These are phyloP conservation scores for Nannoperca obscura DNA, from an alignment of 2,797 vertebrate species.

Conservation along the genomic window DNA sequence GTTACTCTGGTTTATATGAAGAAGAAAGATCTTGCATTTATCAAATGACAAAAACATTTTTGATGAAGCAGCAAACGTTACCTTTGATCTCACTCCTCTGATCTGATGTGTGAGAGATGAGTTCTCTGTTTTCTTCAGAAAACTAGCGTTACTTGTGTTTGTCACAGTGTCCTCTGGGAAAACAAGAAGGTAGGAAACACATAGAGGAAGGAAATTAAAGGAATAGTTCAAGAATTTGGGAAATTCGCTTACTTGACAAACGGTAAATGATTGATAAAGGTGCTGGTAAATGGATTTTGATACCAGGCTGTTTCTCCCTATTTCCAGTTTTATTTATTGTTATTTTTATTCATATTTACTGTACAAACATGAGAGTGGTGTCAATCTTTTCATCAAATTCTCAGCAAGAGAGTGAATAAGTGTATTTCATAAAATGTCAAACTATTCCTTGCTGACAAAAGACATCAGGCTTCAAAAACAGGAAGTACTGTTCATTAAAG, in stretches of 20 bases:
- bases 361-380: neutral
- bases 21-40: neutral
- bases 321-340: neutral
- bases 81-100: constrained; percentile 86
- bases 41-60: neutral
- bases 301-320: neutral
- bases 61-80: constrained; percentile 8
- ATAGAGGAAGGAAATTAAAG: neutral
- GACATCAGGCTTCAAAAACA: neutral
- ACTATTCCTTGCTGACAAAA: neutral
- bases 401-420: neutral
- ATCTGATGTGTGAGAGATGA: constrained; percentile 85
- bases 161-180: constrained; percentile 85
- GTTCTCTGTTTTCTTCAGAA: constrained; percentile 90
- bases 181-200: neutral
- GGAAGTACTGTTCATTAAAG: neutral
- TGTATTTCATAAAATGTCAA: neutral
- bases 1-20: neutral
- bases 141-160: constrained; percentile 88
- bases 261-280: neutral
- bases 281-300: neutral
- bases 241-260: neutral
- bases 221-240: neutral
- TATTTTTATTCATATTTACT: neutral
- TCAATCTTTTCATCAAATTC: neutral